Percentiles rank a stretch among this genome's conserved stretches.
These are phyloP conservation scores for Pristionchus fissidentatus DNA, from an alignment of 2,888 invertebrate species.

Conservation along the genomic window DNA sequence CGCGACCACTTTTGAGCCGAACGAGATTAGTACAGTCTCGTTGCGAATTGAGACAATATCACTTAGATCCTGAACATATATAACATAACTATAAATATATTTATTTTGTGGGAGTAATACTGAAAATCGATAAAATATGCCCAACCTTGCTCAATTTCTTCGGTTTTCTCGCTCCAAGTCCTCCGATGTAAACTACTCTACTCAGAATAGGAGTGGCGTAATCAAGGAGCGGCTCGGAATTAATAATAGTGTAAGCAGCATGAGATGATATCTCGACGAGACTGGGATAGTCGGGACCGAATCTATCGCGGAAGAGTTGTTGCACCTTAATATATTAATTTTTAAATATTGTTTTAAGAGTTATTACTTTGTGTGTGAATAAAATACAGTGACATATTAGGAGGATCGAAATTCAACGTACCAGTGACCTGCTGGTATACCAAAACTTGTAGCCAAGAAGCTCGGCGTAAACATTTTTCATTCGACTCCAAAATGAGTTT, in stretches of 20 bases:
- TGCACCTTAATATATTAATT: background rate
- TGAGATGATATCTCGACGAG: background rate
- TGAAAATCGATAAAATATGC: background rate
- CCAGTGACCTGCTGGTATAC: background rate
- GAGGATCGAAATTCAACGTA: background rate
- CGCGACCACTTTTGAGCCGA: background rate
- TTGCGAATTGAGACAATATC: background rate
- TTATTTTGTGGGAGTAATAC: background rate
- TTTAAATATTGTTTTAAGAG: background rate
- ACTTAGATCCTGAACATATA: background rate
- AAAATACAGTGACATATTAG: background rate
- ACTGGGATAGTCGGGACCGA: constrained; percentile 8
- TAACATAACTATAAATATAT: background rate
- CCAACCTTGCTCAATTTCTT: background rate
- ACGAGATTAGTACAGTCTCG: background rate
- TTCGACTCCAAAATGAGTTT: constrained; percentile 25
- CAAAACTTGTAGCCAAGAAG: background rate
- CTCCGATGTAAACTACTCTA: constrained; percentile 9
- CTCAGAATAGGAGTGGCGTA: constrained; percentile 30
- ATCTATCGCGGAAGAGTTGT: constrained; percentile 5
- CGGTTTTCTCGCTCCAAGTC: constrained; percentile 15
- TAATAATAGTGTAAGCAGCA: constrained; percentile 3
- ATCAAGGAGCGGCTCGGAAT: constrained; percentile 31
- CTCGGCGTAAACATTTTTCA: constrained; percentile 33
- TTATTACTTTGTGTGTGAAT: too few species aligned